Evolutionary conservation across 1,140 invertebrate species (phyloP).

Genomic region (Brachystomella parvula): DNA sequence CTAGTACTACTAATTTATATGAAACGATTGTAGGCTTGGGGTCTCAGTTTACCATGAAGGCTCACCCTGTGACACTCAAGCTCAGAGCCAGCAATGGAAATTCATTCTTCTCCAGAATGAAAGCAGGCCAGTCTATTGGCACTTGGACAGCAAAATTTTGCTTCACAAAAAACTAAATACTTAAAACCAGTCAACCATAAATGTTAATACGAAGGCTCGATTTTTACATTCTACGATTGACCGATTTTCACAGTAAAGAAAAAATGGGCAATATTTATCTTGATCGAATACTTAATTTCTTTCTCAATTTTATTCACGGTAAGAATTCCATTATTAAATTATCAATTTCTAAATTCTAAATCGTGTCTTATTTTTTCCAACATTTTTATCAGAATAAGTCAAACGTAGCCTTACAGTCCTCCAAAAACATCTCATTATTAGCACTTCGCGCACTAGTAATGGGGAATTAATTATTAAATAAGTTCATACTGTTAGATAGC

Average conservation of each 20-base stretch:
- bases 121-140: too few relatives aligned
- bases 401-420: not conserved
- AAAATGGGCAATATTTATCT: not conserved
- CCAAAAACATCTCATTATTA: not conserved
- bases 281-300: not conserved
- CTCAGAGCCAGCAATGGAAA: conserved; percentile 3
- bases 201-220: not conserved
- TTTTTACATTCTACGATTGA: not conserved
- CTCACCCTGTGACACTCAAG: not conserved
- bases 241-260: not conserved
- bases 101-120: not conserved
- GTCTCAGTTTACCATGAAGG: not conserved
- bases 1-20: not conserved
- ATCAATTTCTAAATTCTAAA: not conserved
- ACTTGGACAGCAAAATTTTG: too few relatives aligned
- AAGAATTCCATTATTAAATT: not conserved
- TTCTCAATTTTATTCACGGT: not conserved
- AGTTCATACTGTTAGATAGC: not conserved
- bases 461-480: not conserved
- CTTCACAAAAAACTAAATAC: too few relatives aligned
- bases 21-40: not conserved
- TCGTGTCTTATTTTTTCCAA: not conserved
- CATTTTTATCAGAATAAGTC: not conserved
- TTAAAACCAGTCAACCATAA: too few relatives aligned
- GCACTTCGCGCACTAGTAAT: not conserved